Base-by-base conservation (phyloP, 2,888 invertebrate species). In the Zaprionus lineosus region DNA sequence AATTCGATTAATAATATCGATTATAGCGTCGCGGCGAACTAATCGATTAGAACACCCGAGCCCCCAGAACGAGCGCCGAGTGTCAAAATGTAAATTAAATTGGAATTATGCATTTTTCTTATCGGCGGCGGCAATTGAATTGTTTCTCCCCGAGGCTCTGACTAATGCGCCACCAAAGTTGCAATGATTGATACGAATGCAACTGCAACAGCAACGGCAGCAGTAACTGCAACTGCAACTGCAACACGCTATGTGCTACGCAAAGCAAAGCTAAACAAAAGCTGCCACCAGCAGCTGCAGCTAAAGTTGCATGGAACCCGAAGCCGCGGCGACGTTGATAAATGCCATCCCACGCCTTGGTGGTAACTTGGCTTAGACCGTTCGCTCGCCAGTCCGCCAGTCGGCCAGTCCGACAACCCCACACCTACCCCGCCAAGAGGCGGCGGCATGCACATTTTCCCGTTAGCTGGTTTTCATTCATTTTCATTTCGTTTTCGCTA, bases 341-440 rank as follows among this genome's bases (percentile, higher is more conserved):
- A 86, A 86, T 87, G 81, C 77, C 87, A 86, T 85, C 87, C 86
- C 86, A 86, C 86, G 86, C 86, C 86, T 86, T 68, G n/a, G n/a
- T n/a, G n/a, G n/a, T n/a, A 57, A 47, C 60, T 53, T 15, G 39
- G 26, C 67, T 9, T 11, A 26, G n/a, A n/a, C n/a, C n/a, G n/a
- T n/a, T n/a, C n/a, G n/a, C n/a, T n/a, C n/a, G n/a, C n/a, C n/a
- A n/a, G n/a, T n/a, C n/a, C n/a, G n/a, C n/a, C n/a, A n/a, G n/a
- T n/a, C n/a, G n/a, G n/a, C n/a, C n/a, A n/a, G n/a, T n/a, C n/a
- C n/a, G n/a, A n/a, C n/a, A n/a, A n/a, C n/a, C n/a, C n/a, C n/a
- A n/a, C n/a, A n/a, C n/a, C n/a, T n/a, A n/a, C n/a, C n/a, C n/a
- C n/a, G n/a, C n/a, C n/a, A n/a, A n/a, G n/a, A n/a, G n/a, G n/a